Conservation (phyloP, 2,113 vertebrate species). For the Dasyurus viverrinus region DNA sequence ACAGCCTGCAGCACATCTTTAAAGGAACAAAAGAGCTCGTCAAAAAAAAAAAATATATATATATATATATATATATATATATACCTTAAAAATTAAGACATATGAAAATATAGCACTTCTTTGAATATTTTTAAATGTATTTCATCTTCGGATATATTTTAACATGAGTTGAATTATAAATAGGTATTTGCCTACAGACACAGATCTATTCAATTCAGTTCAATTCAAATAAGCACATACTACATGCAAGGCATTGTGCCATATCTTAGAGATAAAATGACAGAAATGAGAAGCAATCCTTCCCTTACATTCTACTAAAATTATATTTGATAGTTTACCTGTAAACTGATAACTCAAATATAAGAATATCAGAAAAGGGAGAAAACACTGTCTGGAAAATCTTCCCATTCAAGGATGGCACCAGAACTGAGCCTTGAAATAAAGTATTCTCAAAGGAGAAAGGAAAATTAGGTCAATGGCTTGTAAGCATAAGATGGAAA, state of each 20-base stretch:
- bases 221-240: neutral
- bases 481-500: neutral
- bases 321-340: neutral
- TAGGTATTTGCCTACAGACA: neutral
- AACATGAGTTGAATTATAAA: neutral
- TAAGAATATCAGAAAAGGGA: neutral
- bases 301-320: neutral
- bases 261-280: neutral
- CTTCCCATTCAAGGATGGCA: neutral
- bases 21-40: slow-evolving; percentile 36
- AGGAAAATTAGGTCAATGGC: neutral
- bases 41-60: neutral
- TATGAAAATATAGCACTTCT: neutral
- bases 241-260: neutral
- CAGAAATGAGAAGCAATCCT: neutral
- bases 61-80: too few relatives aligned
- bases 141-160: neutral
- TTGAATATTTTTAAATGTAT: neutral
- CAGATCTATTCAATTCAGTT: neutral
- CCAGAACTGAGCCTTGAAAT: neutral
- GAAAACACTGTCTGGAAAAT: neutral
- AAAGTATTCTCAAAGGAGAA: neutral
- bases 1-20: slow-evolving; percentile 82
- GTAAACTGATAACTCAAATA: neutral
- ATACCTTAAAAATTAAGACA: neutral